Base-by-base conservation (phyloP, 2,113 vertebrate genomes). In the Opisthocomus hoazin region DNA sequence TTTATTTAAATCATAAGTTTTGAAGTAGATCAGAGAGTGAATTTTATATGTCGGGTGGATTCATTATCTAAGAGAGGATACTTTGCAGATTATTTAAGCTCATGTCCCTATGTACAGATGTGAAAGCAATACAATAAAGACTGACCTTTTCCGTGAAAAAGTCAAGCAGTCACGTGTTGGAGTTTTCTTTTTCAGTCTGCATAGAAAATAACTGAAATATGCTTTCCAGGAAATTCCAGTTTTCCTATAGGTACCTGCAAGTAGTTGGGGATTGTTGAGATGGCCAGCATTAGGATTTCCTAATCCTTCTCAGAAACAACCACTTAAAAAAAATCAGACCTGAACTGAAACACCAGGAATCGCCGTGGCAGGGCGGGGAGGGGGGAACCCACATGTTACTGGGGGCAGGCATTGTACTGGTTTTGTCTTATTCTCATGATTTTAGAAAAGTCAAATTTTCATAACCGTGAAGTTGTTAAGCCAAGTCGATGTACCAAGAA, bases 71-170 rank as follows among this genome's bases (percentile, higher is more conserved):
- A 91, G 82, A 81, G 9, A 86, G 76, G 75, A 87, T 92, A 76
- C 90, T 97, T 96, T 93, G 93, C 92, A 94, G 95, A 88, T 87
- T 96, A 73, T 96, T 95, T 91, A 94, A 94, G 95, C 84, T 96
- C 78, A 87, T 68, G 84, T 96, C 96, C 63, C 53, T 94, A 74
- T 94, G 95, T 94, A 77, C 87, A 95, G 91, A 93, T 97, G 79
- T 97, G 91, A 96, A 98, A 98, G 98, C 98, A 98, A 98, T 98
- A 97, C 92, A 96, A 97, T 96, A 96, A 97, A 98, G 91, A 96
- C 70, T 90, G 77, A 95, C 66, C 85, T 98, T 96, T 97, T 97
- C 91, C 95, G 80, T 97, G 96, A 98, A 97, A 97, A 91, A 79
- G 71, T 82, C 70, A 92, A 93, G 85, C 82, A 95, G 69, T 73